Evolutionary conservation across 2,888 invertebrate genomes (phyloP), one percentile per base, ranked within the genome.

Genomic region (Andrena fulva): DNA sequence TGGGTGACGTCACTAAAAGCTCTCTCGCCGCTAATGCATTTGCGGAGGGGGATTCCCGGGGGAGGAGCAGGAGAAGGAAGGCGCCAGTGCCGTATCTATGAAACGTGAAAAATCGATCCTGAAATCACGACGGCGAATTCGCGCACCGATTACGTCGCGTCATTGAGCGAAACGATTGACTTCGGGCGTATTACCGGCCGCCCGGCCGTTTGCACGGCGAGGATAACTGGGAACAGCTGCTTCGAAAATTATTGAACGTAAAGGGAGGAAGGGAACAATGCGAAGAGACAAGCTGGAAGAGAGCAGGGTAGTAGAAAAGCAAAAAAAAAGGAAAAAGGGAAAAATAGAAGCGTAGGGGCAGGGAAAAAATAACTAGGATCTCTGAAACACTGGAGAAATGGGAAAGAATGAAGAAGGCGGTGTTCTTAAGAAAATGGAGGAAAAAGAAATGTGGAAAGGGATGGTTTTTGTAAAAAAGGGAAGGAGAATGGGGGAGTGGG

Each of bases 21-120:
- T 92, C 91, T 91, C 89, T 90, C 90, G 90, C 90, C 90, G 91
- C 93, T 92, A 92, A 93, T 93, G 93, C 93, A 93, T 94, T 93
- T 93, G 93, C 90, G 90, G 89, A 85, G 86, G 82, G 85, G 77
- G 79, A 84, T 84, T 84, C 81, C 88, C 85, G 84, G 82, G 85
- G 80, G 85, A 81, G 87, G 81, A 77, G 78, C 78, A 71, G 84
- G 81, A 85, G 76, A 75, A 83, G 72, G 80, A 85, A 82, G 75
- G 77, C 64, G 80, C 79, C 86, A 88, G 87, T 87, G 82, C 89
- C 83, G 89, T 90, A 92, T 87, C 91, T 88, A 91, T 87, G 85
- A 84, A 90, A 88, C 90, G 88, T 92, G 89, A 91, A 91, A 89
- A 90, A 90, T 89, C 90, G 89, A 91, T 88, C 72, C 71, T 68